Evolutionary conservation across 37 sponge, comb jelly and placozoan genomes (phyloP), one percentile per base, ranked within the genome.

Genomic region (Oopsacas minuta): DNA sequence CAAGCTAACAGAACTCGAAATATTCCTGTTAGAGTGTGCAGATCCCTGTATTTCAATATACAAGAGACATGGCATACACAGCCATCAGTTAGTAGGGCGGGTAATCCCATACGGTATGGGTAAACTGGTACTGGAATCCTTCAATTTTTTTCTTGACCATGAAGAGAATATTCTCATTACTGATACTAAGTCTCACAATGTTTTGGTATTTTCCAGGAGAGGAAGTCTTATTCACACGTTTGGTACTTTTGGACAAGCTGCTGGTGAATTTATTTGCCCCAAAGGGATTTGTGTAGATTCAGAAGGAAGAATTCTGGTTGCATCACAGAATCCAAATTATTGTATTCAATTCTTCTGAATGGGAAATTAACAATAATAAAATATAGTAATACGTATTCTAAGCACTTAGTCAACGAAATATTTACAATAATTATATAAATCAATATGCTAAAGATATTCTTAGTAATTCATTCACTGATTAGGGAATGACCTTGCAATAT

Each of bases 291-390:
- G 32, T 32, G 28, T 61, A 34, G 75, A 61, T 34, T 20, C 17
- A n/a, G 75, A 61, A 25, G 75, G 75, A 34, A 61, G 75, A 34
- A 61, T 61, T 61, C 22, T 61, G 7, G 30, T 61, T 61, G 75
- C 75, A 10, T 61, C 75, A 32, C 75, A 61, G 30, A 61, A 61
- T 61, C 75, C 75, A 25, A 61, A 61, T n/a, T 61, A 61, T 61
- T n/a, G 28, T n/a, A 61, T 61, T 61, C 75, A 61, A 61, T 61
- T 61, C 30, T 61, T 61, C 22, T 61, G 28, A 61, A 3, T 46
- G 12, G 51, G n/a, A n/a, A n/a, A n/a, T n/a, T n/a, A n/a, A n/a
- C n/a, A n/a, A n/a, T n/a, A n/a, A n/a, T n/a, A n/a, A n/a, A n/a
- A n/a, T n/a, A n/a, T n/a, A n/a, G n/a, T n/a, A n/a, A n/a, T n/a